Evolutionary conservation across 2,113 vertebrate species (phyloP).

Genomic region (Tichodroma muraria): DNA sequence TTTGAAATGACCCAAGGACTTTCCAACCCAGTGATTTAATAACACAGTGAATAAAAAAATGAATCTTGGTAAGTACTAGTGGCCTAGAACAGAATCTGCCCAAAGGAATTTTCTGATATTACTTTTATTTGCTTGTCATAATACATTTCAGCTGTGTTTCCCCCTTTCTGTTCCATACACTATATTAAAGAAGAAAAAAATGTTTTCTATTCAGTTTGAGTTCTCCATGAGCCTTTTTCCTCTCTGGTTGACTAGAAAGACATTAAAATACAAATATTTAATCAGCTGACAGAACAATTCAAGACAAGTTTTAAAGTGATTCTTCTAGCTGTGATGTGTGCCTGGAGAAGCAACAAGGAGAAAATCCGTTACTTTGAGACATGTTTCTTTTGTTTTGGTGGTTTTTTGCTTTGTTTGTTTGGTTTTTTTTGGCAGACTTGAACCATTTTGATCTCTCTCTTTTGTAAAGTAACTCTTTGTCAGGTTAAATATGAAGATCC

Average conservation of each 20-base stretch:
- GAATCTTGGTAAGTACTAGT: background rate
- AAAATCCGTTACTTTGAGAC: background rate
- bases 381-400: background rate
- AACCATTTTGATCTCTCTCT: constrained; percentile 10
- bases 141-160: background rate
- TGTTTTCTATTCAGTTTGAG: background rate
- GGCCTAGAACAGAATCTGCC: constrained; percentile 11
- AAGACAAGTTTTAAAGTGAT: background rate
- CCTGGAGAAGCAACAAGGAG: background rate
- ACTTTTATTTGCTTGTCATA: constrained; percentile 18
- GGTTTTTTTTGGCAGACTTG: background rate
- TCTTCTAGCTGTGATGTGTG: background rate
- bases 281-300: background rate
- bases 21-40: constrained; percentile 25
- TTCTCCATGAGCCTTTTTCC: background rate
- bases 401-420: background rate
- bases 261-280: constrained; percentile 38
- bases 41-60: background rate
- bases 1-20: constrained; percentile 24
- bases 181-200: background rate
- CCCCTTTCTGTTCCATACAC: background rate
- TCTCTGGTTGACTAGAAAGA: background rate
- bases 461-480: constrained; percentile 6
- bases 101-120: constrained; percentile 16
- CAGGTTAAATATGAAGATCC: constrained; percentile 27